Percentiles rank a stretch among this genome's conserved stretches.
Conservation (phyloP, 2,888 invertebrate genomes). For the Sturmia bella region DNA sequence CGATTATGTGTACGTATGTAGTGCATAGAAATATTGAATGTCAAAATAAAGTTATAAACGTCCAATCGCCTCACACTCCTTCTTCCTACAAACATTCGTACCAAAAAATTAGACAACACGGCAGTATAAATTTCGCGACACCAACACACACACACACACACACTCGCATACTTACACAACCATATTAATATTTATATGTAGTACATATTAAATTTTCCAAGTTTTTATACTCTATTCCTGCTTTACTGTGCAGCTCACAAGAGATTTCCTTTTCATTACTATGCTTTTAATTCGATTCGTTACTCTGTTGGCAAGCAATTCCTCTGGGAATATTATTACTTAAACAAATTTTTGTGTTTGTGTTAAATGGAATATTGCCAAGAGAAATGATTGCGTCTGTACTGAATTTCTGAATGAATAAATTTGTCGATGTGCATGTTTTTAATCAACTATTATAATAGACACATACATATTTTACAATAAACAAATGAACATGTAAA, state of each 20-base stretch:
- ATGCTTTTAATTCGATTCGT: conserved; percentile 82
- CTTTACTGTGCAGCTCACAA: conserved; percentile 65
- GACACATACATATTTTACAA: conserved; percentile 39
- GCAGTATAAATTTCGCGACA: too few relatives aligned
- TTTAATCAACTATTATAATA: conserved; percentile 65
- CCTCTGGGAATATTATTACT: conserved; percentile 73
- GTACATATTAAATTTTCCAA: conserved; percentile 26
- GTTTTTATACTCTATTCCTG: conserved; percentile 55
- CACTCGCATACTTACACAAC: not conserved
- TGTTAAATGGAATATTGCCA: conserved; percentile 57
- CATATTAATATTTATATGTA: too few relatives aligned
- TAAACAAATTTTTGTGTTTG: conserved; percentile 69
- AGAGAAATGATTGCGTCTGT: conserved; percentile 38
- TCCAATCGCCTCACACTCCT: not conserved
- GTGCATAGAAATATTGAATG: too few relatives aligned
- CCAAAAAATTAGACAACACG: too few relatives aligned
- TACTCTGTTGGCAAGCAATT: conserved; percentile 77
- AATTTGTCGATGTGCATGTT: conserved; percentile 14
- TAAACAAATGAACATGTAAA: conserved; percentile 25
- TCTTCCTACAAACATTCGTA: not conserved
- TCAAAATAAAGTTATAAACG: not conserved
- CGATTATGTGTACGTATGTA: too few relatives aligned
- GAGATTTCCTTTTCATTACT: conserved; percentile 71
- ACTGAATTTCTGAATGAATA: conserved; percentile 4
- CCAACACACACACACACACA: not conserved